Base-by-base conservation (phyloP, 2,113 vertebrate genomes). In the Calyptomena viridis region DNA sequence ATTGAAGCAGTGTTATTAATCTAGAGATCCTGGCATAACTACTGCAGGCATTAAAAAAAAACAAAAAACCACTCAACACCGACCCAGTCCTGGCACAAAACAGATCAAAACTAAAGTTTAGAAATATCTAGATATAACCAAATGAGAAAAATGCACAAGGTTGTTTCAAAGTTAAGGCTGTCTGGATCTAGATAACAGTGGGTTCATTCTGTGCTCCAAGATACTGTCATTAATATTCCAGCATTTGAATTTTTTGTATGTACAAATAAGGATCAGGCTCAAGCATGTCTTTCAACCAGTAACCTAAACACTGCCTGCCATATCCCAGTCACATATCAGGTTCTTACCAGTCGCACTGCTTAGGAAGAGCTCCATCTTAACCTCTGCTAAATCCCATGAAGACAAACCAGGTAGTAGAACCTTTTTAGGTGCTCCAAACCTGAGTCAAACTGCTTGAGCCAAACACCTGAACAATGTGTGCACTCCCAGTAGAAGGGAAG, bases 401-500 rank as follows among this genome's bases (percentile, higher is more conserved):
- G 55, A 74, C 12, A 13, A 21, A 44, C n/a, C 39, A 56, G 35
- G 40, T 73, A 71, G 18, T 12, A 30, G 46, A 40, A 72, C 33
- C 5, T 49, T 14, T 39, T 35, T 39, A 40, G 27, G 23, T 76
- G 63, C 33, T 59, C 74, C 68, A 76, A 40, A 40, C 22, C 35
- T 50, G 52, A 50, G 40, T 58, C 58, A 40, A 71, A 30, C 78
- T 76, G 35, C 25, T 44, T 44, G 12, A 44, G 42, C 15, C 42
- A 44, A 47, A 35, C 8, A 33, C 8, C 19, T 46, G 33, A 60
- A 50, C 18, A 46, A 46, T 1, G 0, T 5, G 5, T 2, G 2
- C 11, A 8, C 21, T 40, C 40, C 39, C 33, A 47, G 53, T 28
- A 66, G 50, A 75, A 60, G 40, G 25, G 50, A 80, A 50, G 33